phyloP scores from a whole-genome alignment of 92 coral and sea anemone genomes.

The Epizoanthus illoricatus region DNA sequence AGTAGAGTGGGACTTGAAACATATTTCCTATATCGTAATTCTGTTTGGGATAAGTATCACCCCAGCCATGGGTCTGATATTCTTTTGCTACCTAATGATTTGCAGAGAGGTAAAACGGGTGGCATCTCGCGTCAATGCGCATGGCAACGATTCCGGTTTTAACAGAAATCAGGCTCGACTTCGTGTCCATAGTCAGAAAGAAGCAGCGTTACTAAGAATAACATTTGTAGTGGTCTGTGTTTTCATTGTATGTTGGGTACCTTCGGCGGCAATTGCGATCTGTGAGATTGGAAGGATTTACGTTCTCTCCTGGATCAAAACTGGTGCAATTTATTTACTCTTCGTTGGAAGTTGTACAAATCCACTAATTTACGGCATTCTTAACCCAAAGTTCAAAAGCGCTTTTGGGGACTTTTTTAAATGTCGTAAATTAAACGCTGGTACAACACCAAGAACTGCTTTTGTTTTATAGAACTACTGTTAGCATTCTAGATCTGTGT shows the following conservation, averaged over 20 bases:
- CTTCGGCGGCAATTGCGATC: conserved; percentile 55
- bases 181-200: background rate
- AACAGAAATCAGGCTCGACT: conserved; percentile 31
- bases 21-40: conserved; percentile 54
- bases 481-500: too few relatives aligned
- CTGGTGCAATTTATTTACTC: conserved; percentile 38
- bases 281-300: conserved; percentile 47
- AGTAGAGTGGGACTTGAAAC: conserved; percentile 51
- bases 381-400: conserved; percentile 66
- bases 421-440: background rate
- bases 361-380: conserved; percentile 72
- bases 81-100: conserved; percentile 66
- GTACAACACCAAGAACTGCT: too few relatives aligned
- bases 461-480: too few relatives aligned
- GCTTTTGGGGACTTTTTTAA: conserved; percentile 35
- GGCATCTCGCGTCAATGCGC: conserved; percentile 1
- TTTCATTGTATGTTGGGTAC: conserved; percentile 59
- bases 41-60: conserved; percentile 45
- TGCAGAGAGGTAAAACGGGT: conserved; percentile 65
- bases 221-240: conserved; percentile 63
- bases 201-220: conserved; percentile 46
- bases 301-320: conserved; percentile 38
- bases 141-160: background rate
- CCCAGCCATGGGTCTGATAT: conserved; percentile 49
- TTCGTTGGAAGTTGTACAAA: conserved; percentile 62